A percentile compares a stretch with the other conserved stretches of the same genome.
Evolutionary conservation across 2,888 invertebrate genomes (phyloP).

Genomic region (Caenorhabditis sp.): DNA sequence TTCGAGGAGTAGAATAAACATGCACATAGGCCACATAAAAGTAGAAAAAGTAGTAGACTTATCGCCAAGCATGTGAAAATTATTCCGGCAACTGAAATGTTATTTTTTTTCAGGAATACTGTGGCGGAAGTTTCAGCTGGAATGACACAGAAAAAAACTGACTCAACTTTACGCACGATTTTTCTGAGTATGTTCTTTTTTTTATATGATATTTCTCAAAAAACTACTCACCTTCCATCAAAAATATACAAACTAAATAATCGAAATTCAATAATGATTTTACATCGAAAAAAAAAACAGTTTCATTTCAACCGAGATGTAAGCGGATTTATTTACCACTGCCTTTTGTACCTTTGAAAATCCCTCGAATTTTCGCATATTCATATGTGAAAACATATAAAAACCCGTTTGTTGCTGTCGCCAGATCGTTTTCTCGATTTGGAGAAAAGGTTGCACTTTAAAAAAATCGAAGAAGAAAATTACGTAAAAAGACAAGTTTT

Average conservation of each 20-base stretch:
- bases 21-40: constrained; percentile 28
- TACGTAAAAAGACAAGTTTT: neutral
- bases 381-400: neutral
- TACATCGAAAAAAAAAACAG: neutral
- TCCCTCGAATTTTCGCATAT: neutral
- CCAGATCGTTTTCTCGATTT: neutral
- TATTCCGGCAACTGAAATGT: constrained; percentile 30
- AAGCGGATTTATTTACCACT: constrained; percentile 1
- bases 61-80: constrained; percentile 34
- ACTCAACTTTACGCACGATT: no score
- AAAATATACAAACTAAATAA: neutral
- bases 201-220: no score
- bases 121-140: no score
- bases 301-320: constrained; percentile 4
- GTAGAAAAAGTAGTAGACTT: constrained; percentile 20
- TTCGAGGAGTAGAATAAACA: constrained; percentile 21
- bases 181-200: no score
- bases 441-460: neutral
- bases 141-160: no score
- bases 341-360: neutral
- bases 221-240: neutral
- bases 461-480: neutral
- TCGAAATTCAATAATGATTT: neutral
- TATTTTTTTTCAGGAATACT: neutral
- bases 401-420: neutral